phyloP scores from a whole-genome alignment of 2,113 vertebrate genomes.

The Odocoileus virginianus region DNA sequence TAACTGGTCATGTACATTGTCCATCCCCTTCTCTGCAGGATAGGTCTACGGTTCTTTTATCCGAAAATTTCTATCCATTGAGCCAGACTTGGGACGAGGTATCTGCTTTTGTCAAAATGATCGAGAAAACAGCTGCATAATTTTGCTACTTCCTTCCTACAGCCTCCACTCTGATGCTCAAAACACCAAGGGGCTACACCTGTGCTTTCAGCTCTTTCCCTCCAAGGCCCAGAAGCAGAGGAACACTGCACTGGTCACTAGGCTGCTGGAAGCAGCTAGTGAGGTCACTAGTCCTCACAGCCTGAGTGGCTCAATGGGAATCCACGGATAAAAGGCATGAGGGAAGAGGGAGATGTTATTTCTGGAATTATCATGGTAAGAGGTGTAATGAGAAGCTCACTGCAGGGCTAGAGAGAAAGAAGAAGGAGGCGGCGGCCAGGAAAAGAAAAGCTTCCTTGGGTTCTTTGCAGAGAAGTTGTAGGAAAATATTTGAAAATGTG shows the following conservation, averaged over 20 bases:
- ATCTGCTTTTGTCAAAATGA: neutral
- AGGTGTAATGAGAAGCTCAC: neutral
- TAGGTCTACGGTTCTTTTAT: neutral
- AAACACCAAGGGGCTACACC: neutral
- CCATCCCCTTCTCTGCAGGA: neutral
- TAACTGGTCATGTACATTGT: neutral
- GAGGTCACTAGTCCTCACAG: neutral
- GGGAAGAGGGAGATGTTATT: constrained; percentile 40
- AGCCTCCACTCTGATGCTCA: neutral
- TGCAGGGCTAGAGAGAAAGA: neutral
- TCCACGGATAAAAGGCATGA: neutral
- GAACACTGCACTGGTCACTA: neutral
- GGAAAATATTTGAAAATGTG: constrained; percentile 23
- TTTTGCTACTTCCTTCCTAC: neutral
- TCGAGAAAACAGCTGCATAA: neutral
- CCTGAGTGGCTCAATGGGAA: neutral
- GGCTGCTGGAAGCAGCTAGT: neutral
- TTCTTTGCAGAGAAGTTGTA: neutral
- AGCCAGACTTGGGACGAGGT: neutral
- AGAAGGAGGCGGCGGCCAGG: neutral
- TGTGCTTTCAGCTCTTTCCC: neutral
- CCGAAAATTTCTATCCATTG: neutral
- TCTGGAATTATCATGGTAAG: constrained; percentile 36
- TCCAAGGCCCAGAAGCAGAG: neutral
- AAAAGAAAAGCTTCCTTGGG: neutral